A percentile compares a stretch with the other conserved stretches of the same genome.
These are phyloP conservation scores for Pardosa pseudoannulata DNA, from an alignment of 2,888 invertebrate species.

Conservation along the genomic window DNA sequence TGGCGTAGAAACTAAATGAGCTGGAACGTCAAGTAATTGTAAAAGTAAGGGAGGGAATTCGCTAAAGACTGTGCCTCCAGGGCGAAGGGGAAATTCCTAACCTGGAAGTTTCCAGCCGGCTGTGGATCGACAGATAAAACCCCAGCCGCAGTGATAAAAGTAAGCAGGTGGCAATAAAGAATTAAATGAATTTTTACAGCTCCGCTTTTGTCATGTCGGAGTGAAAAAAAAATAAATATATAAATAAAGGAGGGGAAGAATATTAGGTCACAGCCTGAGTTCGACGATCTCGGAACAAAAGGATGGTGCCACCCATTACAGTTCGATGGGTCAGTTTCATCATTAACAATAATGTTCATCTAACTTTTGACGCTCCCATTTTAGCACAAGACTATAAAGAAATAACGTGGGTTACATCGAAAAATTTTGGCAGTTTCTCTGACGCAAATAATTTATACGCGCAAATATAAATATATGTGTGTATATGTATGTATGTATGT, in stretches of 20 bases:
- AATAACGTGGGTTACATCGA: too few relatives aligned
- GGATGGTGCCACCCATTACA: too few relatives aligned
- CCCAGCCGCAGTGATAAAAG: conserved; percentile 17
- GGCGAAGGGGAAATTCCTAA: not conserved
- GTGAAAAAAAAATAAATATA: too few relatives aligned
- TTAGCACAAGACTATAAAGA: too few relatives aligned
- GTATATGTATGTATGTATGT: too few relatives aligned
- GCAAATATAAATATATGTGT: too few relatives aligned
- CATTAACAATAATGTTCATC: too few relatives aligned
- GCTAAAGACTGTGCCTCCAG: not conserved
- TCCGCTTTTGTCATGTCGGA: not conserved
- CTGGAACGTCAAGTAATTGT: not conserved
- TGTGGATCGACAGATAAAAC: conserved; percentile 51
- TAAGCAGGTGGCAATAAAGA: not conserved
- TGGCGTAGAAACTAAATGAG: not conserved
- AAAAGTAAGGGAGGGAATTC: not conserved
- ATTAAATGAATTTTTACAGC: not conserved
- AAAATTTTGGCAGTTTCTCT: too few relatives aligned
- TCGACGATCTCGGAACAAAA: too few relatives aligned
- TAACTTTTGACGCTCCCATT: too few relatives aligned
- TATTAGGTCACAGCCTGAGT: not conserved
- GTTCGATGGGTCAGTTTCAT: too few relatives aligned
- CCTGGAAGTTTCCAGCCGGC: conserved; percentile 11
- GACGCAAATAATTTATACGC: too few relatives aligned
- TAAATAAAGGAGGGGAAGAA: not conserved